Percentiles rank a stretch among this genome's conserved stretches.
phyloP scores from a whole-genome alignment of 2,113 vertebrate species.

The Cinclus cinclus region DNA sequence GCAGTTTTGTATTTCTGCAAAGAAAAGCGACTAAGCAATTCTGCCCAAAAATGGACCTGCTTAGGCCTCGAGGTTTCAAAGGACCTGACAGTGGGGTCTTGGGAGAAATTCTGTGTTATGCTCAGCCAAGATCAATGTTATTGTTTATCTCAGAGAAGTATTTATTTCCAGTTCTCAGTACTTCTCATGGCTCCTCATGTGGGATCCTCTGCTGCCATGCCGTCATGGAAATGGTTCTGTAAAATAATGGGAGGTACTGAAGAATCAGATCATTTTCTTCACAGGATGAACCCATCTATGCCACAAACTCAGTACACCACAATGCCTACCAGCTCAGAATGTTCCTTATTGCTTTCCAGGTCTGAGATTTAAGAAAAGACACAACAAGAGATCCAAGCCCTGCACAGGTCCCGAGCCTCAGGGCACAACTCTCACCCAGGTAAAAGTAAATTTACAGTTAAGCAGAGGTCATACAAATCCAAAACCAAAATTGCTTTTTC shows the following conservation, averaged over 20 bases:
- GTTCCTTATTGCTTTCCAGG: neutral
- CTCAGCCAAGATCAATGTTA: conserved; percentile 58
- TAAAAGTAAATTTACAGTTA: neutral
- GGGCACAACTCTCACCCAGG: neutral
- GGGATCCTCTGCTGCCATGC: neutral
- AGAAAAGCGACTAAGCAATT: neutral
- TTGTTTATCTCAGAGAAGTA: conserved; percentile 56
- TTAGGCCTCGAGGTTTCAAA: conserved; percentile 13
- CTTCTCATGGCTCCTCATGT: conserved; percentile 42
- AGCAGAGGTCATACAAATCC: neutral
- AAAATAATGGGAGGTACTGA: neutral
- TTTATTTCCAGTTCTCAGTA: conserved; percentile 50
- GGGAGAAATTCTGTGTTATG: conserved; percentile 33
- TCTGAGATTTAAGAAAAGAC: neutral
- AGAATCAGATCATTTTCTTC: neutral
- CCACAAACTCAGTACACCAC: neutral
- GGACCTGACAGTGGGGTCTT: neutral
- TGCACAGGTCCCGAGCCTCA: neutral
- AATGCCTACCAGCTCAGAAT: neutral
- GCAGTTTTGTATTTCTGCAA: conserved; percentile 19
- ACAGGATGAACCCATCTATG: neutral
- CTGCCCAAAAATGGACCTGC: conserved; percentile 23
- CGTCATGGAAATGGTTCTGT: conserved; percentile 12
- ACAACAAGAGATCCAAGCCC: neutral
- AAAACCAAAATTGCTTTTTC: neutral